Base-by-base conservation (phyloP, 2,797 vertebrate genomes). In the Darevskia nairensis region DNA sequence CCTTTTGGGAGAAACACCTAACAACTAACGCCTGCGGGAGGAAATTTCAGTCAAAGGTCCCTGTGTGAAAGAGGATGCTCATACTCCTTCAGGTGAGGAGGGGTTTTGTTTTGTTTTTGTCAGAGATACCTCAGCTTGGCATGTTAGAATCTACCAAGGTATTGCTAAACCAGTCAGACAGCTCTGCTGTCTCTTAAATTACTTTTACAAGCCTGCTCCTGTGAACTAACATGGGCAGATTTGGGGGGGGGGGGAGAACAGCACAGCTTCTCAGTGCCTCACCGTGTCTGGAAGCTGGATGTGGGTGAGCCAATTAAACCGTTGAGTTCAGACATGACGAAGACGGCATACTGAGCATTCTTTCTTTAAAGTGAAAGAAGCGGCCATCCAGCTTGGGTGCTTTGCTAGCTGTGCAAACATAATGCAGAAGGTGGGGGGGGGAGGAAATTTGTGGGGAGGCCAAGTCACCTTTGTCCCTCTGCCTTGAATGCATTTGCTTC, bases 391-490 rank as follows among this genome's bases (percentile, higher is more conserved):
- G 25, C 15, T 29, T 55, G 29, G 29, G 7, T 17, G 17, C 44
- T 19, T 50, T 77, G 10, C 50, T 59, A 41, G 25, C 21, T 50
- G 19, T 35, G 64, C 27, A 64, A 46, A 61, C 6, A 9, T 39
- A 15, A 81, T 9, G 23, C 50, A 59, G 66, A 25, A 27, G 23
- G 39, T 35, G 69, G 8, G 27, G 11, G 46, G 50, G 9, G 50
- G 50, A 50, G 50, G 69, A 64, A 74, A 35, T 10, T 39, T 6
- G 21, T 6, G 55, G 0, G 71, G 41, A 11, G 1, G 19, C 68
- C 50, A 86, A 21, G 64, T 2, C 1, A 8, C 2, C 72, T 80
- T 9, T 39, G 15, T n/a, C 88, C 5, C 0, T 0, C 8, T 75
- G 23, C 27, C 29, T 7, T 88, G 66, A 55, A 21, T 68, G 8